These are phyloP conservation scores for Hemicrepidius hirtus DNA, from an alignment of 2,888 invertebrate genomes.

Conservation along the genomic window DNA sequence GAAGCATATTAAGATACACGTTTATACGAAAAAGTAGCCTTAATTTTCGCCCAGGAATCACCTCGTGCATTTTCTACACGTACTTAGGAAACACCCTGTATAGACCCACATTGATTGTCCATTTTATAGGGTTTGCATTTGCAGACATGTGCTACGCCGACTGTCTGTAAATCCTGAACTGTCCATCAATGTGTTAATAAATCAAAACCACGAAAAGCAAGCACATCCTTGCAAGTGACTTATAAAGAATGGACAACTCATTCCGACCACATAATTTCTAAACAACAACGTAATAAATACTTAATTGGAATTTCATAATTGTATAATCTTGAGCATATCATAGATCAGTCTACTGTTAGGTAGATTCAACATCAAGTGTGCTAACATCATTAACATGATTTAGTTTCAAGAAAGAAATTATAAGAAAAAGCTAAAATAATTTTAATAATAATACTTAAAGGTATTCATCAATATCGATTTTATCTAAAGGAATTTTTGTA, in stretches of 20 bases:
- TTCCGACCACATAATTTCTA: constrained; percentile 17
- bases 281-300: constrained; percentile 12
- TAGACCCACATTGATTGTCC: no score
- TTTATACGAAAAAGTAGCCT: no score
- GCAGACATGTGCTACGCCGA: no score
- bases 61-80: no score
- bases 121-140: no score
- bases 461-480: constrained; percentile 19
- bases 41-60: no score
- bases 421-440: background rate
- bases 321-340: background rate
- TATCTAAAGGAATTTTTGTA: constrained; percentile 13
- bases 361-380: background rate
- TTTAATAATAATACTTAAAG: background rate
- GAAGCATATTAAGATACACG: no score
- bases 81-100: no score
- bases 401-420: background rate
- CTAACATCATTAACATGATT: constrained; percentile 3
- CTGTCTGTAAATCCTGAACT: no score
- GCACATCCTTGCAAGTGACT: background rate
- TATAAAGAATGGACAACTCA: constrained; percentile 17
- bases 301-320: constrained; percentile 27
- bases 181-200: no score
- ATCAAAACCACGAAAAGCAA: background rate
- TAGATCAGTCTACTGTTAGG: background rate